Base-by-base conservation (phyloP, 92 coral and sea anemone species). In the Ricordea florida region DNA sequence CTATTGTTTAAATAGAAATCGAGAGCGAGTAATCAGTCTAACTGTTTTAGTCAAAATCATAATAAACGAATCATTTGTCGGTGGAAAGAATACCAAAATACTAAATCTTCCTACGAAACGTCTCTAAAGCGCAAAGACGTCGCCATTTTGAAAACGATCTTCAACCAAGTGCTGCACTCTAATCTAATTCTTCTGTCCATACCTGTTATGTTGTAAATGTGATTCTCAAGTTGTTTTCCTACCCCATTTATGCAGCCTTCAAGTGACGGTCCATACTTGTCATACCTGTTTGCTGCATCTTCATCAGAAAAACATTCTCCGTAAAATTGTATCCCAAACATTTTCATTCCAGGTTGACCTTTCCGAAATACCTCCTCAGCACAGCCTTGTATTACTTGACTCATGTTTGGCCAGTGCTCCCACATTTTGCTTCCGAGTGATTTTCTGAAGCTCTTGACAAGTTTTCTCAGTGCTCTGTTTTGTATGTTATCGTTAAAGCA, bases 181-280 rank as follows among this genome's bases (percentile, higher is more conserved):
- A n/a, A n/a, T n/a, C n/a, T n/a, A n/a, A n/a, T n/a, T n/a, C n/a
- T n/a, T n/a, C n/a, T n/a, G n/a, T n/a, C n/a, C n/a, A 14, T 15
- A 70, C 77, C 77, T 24, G 15, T 22, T 27, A 55, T 27, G 37
- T 43, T 63, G 56, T 74, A 74, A 13, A 74, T 26, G 45, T 27
- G 59, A 10, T 74, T 74, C 10, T 57, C 15, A 20, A 6, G 1
- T 1, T 8, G 1, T 27, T 45, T 34, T n/a, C 80, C 80, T 1
- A 74, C 80, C 14, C 80, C 80, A 22, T 45, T 60, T 13, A 31
- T 4, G 40, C 80, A 74, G 36, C 57, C 35, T 9, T n/a, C 16
- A 16, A n/a, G n/a, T n/a, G 71, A 59, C 44, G 43, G 34, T 2
- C 60, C 43, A n/a, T 60, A 2, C 35, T 30, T 45, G 24, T 42